Evolutionary conservation across 2,888 invertebrate species (phyloP), one percentile per base, ranked within the genome.

Genomic region (Ommatoiulus sabulosus): DNA sequence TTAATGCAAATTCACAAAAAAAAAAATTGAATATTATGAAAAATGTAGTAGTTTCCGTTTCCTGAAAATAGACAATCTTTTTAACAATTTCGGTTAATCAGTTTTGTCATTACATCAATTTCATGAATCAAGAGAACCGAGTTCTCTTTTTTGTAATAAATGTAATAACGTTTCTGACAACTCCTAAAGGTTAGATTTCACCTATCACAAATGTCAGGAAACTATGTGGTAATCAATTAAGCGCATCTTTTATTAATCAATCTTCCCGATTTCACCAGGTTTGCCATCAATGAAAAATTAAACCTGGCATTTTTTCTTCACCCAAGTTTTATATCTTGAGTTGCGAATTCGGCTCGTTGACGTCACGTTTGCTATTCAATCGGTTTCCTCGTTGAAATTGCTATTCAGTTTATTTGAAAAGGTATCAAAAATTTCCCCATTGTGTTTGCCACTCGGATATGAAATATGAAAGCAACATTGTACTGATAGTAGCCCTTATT

Each of bases 361-460:
- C 24, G 72, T 72, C 72, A 72, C 20, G 72, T 72, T 72, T 24
- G 72, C 72, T 72, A 72, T 72, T 72, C 72, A 72, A 72, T 20
- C 72, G 10, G 72, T 24, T 72, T 72, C 24, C 20, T 20, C 72
- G 7, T 72, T 24, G 72, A 72, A 72, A 72, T 72, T 72, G 72
- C 24, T 72, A 72, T 72, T 72, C 72, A 72, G 20, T 72, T 72
- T 20, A 20, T 6, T 24, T 72, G 72, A 72, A 72, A 72, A 72
- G 72, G 24, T 72, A 72, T 72, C 24, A 72, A 6, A 72, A 20
- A 72, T 72, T 72, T 72, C 8, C 20, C 20, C 72, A 72, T 72
- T 72, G 72, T 72, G 72, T 72, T 72, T 72, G 72, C 72, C 72
- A 72, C 72, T 72, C 72, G 24, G 72, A 72, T 72, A 72, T 72